phyloP scores from a whole-genome alignment of 2,797 vertebrate genomes.

The Bovichtus diacanthus region DNA sequence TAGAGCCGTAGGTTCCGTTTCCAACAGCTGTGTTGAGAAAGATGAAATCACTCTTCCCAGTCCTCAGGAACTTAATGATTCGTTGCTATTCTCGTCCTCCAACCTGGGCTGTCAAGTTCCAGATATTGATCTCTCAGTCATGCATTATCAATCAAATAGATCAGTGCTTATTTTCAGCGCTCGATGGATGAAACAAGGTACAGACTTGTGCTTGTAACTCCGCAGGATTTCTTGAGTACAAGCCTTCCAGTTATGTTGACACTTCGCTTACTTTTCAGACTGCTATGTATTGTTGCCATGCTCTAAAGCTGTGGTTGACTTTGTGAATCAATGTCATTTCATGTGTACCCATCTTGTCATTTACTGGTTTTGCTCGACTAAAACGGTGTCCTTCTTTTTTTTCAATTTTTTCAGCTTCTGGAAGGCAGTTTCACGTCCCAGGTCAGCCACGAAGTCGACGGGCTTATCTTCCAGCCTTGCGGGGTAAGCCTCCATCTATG shows the following conservation, averaged over 20 bases:
- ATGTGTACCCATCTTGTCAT: constrained; percentile 29
- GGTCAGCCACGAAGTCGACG: constrained; percentile 98
- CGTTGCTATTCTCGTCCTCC: constrained; percentile 50
- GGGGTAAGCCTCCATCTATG: constrained; percentile 88
- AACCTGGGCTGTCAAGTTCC: constrained; percentile 32
- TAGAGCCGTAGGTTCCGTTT: constrained; percentile 11
- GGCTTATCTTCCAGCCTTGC: constrained; percentile 97
- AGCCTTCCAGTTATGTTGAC: constrained; percentile 12
- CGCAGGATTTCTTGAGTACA: not conserved
- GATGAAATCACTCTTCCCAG: constrained; percentile 45
- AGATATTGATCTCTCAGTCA: constrained; percentile 53
- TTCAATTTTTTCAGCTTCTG: constrained; percentile 88
- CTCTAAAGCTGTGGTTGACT: constrained; percentile 9
- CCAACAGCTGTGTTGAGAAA: constrained; percentile 29
- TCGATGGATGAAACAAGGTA: constrained; percentile 31
- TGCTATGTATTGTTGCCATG: constrained; percentile 8
- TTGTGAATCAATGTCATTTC: constrained; percentile 44
- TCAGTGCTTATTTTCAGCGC: constrained; percentile 29
- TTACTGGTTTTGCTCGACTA: constrained; percentile 40
- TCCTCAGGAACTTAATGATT: constrained; percentile 53
- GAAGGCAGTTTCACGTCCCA: constrained; percentile 98
- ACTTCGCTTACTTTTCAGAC: constrained; percentile 14
- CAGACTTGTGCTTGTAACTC: constrained; percentile 12
- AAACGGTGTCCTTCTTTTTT: constrained; percentile 22
- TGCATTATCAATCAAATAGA: constrained; percentile 48